These are phyloP conservation scores for Rafetus swinhoei DNA, from an alignment of 2,113 vertebrate species.

Conservation along the genomic window DNA sequence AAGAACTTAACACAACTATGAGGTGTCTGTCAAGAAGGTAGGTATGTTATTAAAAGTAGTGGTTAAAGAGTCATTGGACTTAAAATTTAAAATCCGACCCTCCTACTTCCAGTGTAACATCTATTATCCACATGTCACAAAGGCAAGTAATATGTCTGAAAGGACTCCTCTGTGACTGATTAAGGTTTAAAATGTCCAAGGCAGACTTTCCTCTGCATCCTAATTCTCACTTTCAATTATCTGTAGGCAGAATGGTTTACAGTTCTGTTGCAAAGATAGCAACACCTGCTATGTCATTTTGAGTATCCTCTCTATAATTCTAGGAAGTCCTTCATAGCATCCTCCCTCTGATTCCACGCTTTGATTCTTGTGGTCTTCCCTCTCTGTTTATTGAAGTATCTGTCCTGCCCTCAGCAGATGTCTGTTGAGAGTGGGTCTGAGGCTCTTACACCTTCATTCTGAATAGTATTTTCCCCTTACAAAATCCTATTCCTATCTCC, in stretches of 20 bases:
- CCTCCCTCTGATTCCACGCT: neutral
- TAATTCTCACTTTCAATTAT: neutral
- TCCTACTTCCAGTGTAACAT: neutral
- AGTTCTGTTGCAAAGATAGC: neutral
- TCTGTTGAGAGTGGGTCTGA: too few relatives aligned
- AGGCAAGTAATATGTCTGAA: neutral
- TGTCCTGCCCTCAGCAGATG: neutral
- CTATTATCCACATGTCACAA: neutral
- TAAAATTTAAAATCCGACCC: too few relatives aligned
- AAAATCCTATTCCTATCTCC: neutral
- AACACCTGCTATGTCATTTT: neutral
- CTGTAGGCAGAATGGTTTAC: neutral
- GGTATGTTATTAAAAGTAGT: too few relatives aligned
- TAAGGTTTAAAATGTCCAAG: neutral
- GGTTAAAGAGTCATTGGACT: too few relatives aligned
- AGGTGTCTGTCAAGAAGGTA: too few relatives aligned
- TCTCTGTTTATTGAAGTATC: neutral
- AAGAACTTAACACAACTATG: too few relatives aligned
- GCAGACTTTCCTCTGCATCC: neutral
- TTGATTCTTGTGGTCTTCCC: neutral
- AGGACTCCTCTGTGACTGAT: neutral
- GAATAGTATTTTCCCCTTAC: neutral
- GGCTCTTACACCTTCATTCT: neutral
- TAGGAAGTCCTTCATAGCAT: neutral
- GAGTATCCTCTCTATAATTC: neutral